These are phyloP conservation scores for Scatophagus argus DNA, from an alignment of 2,113 vertebrate genomes.

Conservation along the genomic window DNA sequence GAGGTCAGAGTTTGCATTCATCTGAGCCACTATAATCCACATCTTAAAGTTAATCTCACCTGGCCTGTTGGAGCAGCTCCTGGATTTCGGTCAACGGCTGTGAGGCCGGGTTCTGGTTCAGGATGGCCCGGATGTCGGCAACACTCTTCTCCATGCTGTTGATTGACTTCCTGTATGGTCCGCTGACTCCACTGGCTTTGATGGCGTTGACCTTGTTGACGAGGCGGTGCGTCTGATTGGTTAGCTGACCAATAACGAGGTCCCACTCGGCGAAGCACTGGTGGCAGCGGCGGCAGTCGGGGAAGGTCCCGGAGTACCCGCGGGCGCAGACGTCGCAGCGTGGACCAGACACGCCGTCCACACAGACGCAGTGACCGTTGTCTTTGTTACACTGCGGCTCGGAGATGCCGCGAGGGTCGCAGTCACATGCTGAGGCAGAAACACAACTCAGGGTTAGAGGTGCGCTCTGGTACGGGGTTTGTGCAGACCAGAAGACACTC, in stretches of 20 bases:
- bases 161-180: slow-evolving; percentile 89
- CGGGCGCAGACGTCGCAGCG: slow-evolving; percentile 92
- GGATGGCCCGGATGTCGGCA: slow-evolving; percentile 84
- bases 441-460: no score
- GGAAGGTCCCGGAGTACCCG: slow-evolving; percentile 92
- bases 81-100: slow-evolving; percentile 92
- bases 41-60: slow-evolving; percentile 75
- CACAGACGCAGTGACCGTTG: slow-evolving; percentile 90
- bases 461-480: no score
- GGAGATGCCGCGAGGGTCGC: slow-evolving; percentile 89
- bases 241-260: slow-evolving; percentile 85
- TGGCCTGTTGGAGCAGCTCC: slow-evolving; percentile 91
- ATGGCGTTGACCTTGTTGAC: slow-evolving; percentile 90
- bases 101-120: slow-evolving; percentile 90
- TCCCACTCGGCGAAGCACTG: slow-evolving; percentile 97
- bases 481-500: no score
- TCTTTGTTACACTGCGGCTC: slow-evolving; percentile 89
- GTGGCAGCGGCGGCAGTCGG: slow-evolving; percentile 92
- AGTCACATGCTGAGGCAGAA: slow-evolving; percentile 90
- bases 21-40: not conserved
- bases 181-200: slow-evolving; percentile 89
- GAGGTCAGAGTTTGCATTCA: not conserved
- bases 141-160: slow-evolving; percentile 88
- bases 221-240: slow-evolving; percentile 92
- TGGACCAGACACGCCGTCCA: slow-evolving; percentile 88